A percentile compares a stretch with the other conserved stretches of the same genome.
These are phyloP conservation scores for Nothoprocta perdicaria DNA, from an alignment of 2,113 vertebrate genomes.

Conservation along the genomic window DNA sequence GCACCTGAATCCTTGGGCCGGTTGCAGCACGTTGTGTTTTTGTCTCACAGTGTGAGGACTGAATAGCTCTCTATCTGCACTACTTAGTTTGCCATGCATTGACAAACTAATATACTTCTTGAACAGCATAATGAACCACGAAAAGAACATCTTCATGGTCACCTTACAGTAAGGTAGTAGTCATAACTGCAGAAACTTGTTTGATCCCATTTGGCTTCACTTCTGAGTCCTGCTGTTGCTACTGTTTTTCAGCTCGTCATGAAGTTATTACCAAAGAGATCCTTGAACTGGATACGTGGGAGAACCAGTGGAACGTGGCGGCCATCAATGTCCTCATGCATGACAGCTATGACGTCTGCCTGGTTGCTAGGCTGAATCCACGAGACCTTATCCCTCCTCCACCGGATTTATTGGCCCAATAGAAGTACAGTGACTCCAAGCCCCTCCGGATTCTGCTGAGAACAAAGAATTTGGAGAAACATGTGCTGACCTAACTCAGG, in stretches of 20 bases:
- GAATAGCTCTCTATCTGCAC: neutral
- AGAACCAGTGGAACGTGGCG: slow-evolving; percentile 91
- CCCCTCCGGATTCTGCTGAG: neutral
- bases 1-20: neutral
- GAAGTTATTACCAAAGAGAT: slow-evolving; percentile 95
- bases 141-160: neutral
- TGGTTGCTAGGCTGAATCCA: slow-evolving; percentile 93
- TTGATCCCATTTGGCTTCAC: neutral
- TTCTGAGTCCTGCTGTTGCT: neutral
- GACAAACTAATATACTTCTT: neutral
- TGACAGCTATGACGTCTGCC: slow-evolving; percentile 93
- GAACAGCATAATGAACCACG: neutral
- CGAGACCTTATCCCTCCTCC: slow-evolving; percentile 92
- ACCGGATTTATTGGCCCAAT: slow-evolving; percentile 82
- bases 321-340: slow-evolving; percentile 90
- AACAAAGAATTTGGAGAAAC: neutral
- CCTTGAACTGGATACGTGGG: slow-evolving; percentile 90
- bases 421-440: slow-evolving; percentile 7
- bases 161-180: neutral
- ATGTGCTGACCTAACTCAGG: neutral
- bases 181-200: neutral
- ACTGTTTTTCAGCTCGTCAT: slow-evolving; percentile 86
- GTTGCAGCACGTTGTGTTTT: neutral
- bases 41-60: neutral
- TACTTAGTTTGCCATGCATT: neutral